phyloP scores from a whole-genome alignment of 2,113 vertebrate genomes.

The Dolichallabes microphthalmus region DNA sequence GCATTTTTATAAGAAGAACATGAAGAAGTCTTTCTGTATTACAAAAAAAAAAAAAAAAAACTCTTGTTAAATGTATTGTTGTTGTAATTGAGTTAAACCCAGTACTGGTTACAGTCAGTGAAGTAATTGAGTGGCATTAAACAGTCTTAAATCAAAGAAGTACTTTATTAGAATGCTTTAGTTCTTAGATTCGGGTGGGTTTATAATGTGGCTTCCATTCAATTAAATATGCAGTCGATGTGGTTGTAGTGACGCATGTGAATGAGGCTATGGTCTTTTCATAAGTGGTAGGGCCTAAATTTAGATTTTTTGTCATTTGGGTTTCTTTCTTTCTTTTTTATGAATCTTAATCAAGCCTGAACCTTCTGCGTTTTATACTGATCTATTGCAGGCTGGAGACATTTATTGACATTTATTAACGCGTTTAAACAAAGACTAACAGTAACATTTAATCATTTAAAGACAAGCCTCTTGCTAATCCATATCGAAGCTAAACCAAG shows the following conservation, averaged over 20 bases:
- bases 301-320: constrained; percentile 31
- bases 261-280: constrained; percentile 27
- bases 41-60: constrained; percentile 18
- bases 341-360: constrained; percentile 21
- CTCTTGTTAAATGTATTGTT: constrained; percentile 55
- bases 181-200: not conserved
- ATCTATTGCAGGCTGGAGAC: not conserved
- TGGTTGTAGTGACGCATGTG: constrained; percentile 34
- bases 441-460: not conserved
- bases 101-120: constrained; percentile 34
- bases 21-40: not conserved
- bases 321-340: constrained; percentile 14
- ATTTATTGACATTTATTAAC: not conserved
- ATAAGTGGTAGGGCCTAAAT: constrained; percentile 28
- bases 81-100: constrained; percentile 41
- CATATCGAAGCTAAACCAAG: not conserved
- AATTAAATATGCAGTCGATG: constrained; percentile 54
- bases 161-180: constrained; percentile 33
- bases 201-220: constrained; percentile 49
- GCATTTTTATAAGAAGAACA: not conserved
- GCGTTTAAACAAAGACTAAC: constrained; percentile 19
- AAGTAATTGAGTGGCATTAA: constrained; percentile 52
- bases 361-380: not conserved
- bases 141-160: constrained; percentile 51
- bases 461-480: not conserved